Conservation (phyloP, 2,888 invertebrate species). For the Cheilosia vernalis region DNA sequence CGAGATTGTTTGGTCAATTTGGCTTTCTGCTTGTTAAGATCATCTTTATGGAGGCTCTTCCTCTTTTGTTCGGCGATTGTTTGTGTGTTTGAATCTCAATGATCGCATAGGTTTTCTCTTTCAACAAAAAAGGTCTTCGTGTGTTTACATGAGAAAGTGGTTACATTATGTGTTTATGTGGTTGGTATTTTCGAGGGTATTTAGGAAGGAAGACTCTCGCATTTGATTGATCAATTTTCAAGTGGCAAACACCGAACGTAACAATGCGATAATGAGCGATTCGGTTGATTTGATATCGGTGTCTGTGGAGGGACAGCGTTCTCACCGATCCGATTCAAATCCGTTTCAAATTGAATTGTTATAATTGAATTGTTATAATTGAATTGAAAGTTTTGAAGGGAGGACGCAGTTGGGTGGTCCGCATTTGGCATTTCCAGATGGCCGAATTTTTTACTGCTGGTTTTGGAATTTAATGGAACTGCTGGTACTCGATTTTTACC, state of each 20-base stretch:
- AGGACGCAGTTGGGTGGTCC: not conserved
- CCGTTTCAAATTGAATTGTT: slow-evolving; percentile 33
- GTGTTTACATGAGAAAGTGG: slow-evolving; percentile 53
- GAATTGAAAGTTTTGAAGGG: not conserved
- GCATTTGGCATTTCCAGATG: no score
- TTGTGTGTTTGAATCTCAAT: slow-evolving; percentile 12
- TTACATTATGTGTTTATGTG: not conserved
- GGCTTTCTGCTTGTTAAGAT: slow-evolving; percentile 41
- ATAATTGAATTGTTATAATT: slow-evolving; percentile 46
- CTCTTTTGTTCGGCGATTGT: not conserved
- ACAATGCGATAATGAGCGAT: slow-evolving; percentile 42
- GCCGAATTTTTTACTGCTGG: no score
- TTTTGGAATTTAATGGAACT: no score
- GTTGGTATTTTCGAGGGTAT: slow-evolving; percentile 5
- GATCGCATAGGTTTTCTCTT: slow-evolving; percentile 45
- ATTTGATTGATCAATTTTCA: slow-evolving; percentile 52
- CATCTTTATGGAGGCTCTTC: slow-evolving; percentile 44
- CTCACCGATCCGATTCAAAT: slow-evolving; percentile 37
- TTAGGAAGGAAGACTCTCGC: slow-evolving; percentile 47
- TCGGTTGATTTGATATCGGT: slow-evolving; percentile 21
- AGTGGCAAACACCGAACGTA: slow-evolving; percentile 19
- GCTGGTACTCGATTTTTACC: no score
- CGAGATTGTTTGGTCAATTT: slow-evolving; percentile 51
- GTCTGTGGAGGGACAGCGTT: slow-evolving; percentile 24
- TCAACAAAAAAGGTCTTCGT: slow-evolving; percentile 7